These are phyloP conservation scores for Coreius guichenoti DNA, from an alignment of 2,797 vertebrate species.

Conservation along the genomic window DNA sequence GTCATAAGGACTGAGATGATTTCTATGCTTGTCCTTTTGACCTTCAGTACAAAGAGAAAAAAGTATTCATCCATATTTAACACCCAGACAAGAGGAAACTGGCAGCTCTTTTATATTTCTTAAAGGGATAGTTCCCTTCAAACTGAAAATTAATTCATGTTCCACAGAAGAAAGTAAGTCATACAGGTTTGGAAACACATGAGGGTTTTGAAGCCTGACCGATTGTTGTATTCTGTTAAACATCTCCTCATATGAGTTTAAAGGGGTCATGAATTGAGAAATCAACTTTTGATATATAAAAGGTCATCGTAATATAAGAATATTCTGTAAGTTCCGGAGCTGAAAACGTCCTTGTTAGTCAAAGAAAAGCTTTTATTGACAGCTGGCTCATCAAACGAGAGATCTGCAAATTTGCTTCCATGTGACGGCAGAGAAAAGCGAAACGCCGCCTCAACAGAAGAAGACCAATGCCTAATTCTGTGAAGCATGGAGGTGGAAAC, in stretches of 20 bases:
- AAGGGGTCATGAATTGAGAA: neutral
- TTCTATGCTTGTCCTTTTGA: conserved; percentile 28
- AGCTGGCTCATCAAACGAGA: too few relatives aligned
- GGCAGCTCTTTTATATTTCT: conserved; percentile 3
- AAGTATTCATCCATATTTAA: conserved; percentile 36
- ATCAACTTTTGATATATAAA: too few relatives aligned
- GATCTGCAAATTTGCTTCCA: too few relatives aligned
- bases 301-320: too few relatives aligned
- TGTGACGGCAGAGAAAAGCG: too few relatives aligned
- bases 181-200: neutral
- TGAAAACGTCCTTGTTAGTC: too few relatives aligned
- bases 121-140: neutral
- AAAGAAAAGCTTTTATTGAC: too few relatives aligned
- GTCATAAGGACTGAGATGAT: neutral
- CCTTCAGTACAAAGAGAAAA: conserved; percentile 19
- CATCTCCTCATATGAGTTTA: neutral
- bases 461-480: too few relatives aligned
- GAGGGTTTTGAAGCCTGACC: neutral
- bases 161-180: neutral
- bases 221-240: neutral
- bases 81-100: neutral
- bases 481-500: too few relatives aligned
- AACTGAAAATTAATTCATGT: neutral
- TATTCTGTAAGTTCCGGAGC: too few relatives aligned
- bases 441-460: too few relatives aligned